Percentiles rank a stretch among this genome's conserved stretches.
Evolutionary conservation across 1,140 invertebrate species (phyloP).

Genomic region (Drosophila repleta): DNA sequence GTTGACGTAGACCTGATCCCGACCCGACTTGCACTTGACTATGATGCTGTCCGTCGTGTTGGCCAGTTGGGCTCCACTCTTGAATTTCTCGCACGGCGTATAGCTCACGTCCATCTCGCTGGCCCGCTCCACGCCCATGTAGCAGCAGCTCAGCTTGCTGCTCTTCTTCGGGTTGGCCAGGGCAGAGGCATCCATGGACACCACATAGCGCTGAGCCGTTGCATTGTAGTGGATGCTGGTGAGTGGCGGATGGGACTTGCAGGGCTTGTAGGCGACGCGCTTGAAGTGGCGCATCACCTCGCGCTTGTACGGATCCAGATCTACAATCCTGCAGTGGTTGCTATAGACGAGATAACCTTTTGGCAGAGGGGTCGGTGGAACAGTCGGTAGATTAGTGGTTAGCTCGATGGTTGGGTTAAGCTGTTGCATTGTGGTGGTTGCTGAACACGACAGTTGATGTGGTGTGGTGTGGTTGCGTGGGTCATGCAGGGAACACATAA

Average conservation of each 20-base stretch:
- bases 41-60: conserved; percentile 84
- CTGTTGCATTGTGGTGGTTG: background rate
- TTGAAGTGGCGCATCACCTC: conserved; percentile 87
- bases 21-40: conserved; percentile 82
- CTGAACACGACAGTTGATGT: background rate
- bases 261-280: conserved; percentile 86
- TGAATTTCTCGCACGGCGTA: conserved; percentile 80
- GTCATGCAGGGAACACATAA: background rate
- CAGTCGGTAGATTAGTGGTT: conserved; percentile 11
- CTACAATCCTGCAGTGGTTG: conserved; percentile 88
- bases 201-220: conserved; percentile 59
- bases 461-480: background rate
- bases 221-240: conserved; percentile 83
- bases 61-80: conserved; percentile 65
- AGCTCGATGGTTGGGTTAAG: background rate
- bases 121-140: conserved; percentile 84
- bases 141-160: conserved; percentile 85
- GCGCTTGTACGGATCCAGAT: conserved; percentile 88
- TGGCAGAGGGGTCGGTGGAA: conserved; percentile 44
- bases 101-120: conserved; percentile 54
- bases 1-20: conserved; percentile 73
- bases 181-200: conserved; percentile 60
- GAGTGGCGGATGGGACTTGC: conserved; percentile 84
- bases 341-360: conserved; percentile 88
- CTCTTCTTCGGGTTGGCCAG: conserved; percentile 69